A percentile compares a stretch with the other conserved stretches of the same genome.
Evolutionary conservation across 2,888 invertebrate genomes (phyloP).

Genomic region (Limnephilus marmoratus): DNA sequence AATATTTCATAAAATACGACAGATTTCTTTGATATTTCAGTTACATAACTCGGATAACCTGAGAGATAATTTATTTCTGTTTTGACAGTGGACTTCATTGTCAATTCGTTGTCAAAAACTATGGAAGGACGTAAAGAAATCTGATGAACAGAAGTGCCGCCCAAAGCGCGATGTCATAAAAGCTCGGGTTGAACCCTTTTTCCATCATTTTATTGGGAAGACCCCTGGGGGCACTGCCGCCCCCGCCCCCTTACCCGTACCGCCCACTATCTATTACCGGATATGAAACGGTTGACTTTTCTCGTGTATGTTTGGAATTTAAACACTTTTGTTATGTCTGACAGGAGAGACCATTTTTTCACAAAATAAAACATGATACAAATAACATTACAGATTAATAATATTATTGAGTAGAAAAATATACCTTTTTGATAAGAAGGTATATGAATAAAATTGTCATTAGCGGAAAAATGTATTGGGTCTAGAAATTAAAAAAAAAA

Average conservation of each 20-base stretch:
- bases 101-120: background rate
- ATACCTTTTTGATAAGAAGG: too few species aligned
- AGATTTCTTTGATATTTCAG: background rate
- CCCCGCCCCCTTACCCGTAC: background rate
- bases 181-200: constrained; percentile 60
- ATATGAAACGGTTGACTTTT: constrained; percentile 45
- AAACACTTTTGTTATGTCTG: constrained; percentile 15
- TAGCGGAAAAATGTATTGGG: too few species aligned
- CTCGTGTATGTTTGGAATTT: constrained; percentile 41
- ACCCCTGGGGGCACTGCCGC: constrained; percentile 2
- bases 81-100: background rate
- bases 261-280: constrained; percentile 51
- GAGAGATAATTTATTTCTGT: background rate
- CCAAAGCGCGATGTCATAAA: constrained; percentile 54
- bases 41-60: background rate
- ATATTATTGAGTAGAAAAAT: too few species aligned
- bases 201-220: constrained; percentile 64
- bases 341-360: background rate
- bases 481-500: too few species aligned
- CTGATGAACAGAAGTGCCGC: constrained; percentile 17
- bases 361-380: background rate
- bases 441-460: too few species aligned
- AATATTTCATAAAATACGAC: background rate
- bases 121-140: constrained; percentile 1
- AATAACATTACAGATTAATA: background rate